Base-by-base conservation (phyloP, 2,888 invertebrate genomes). In the Axea sp. region DNA sequence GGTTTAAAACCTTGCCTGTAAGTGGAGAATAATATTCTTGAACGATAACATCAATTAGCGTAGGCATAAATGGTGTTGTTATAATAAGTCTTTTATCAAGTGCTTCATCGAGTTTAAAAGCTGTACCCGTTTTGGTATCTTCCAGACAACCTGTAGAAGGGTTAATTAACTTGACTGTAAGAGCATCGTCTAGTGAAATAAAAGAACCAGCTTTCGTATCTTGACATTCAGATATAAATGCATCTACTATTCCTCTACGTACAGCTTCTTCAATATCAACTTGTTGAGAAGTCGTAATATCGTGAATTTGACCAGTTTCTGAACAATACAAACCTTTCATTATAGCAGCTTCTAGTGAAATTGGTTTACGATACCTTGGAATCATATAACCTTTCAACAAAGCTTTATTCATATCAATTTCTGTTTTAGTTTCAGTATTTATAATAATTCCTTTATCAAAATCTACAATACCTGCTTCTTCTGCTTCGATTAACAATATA, bases 311-410 rank as follows among this genome's bases (percentile, higher is more conserved):
- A 5, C 93, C 93, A 0, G 91, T 90, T 80, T 91, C 89, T 0
- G 92, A 89, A 84, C 94, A 92, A 83, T 94, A 94, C 76, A 93
- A 88, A 60, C 92, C 91, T 84, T 92, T 92, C 26, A 90, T 89
- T 64, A 94, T 90, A n/a, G 93, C 90, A 0, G 94, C 95, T 87
- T 93, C 92, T 60, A 97, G 89, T 6, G 95, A 94, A 81, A 95
- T 92, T 0, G 95, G 93, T 82, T 91, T 92, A 57, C 92, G 89
- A 30, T 92, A 90, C 47, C 91, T 91, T 15, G 93, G 90, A 35
- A 93, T 90, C 24, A 95, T 89, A 45, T 92, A 88, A 31, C 95
- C 95, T 77, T 91, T 89, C 77, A 91, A 89, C 78, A 95, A 93
- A 3, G 95, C 95, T 67, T 91, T 89, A 19, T 92, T 90, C 76